Evolutionary conservation across 2,888 invertebrate genomes (phyloP), one percentile per base, ranked within the genome.

Genomic region (Cantharis rustica): DNA sequence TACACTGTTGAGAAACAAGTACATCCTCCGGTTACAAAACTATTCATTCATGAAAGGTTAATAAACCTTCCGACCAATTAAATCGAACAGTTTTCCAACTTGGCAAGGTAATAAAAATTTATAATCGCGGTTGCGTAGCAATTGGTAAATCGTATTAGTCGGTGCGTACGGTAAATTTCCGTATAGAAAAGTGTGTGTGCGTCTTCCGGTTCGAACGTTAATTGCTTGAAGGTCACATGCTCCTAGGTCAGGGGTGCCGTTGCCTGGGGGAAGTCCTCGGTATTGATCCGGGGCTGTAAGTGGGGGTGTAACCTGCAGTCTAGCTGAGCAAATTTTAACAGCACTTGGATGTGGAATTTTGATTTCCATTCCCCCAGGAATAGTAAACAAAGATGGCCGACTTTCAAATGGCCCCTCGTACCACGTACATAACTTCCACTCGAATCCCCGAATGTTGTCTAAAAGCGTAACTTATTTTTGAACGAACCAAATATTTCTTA

Each of bases 231-330:
- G 80, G 80, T 79, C 80, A 79, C 68, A 73, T 77, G 72, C 74
- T 73, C 77, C 74, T 80, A 80, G 80, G 80, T 80, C 80, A 80
- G 78, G 80, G 80, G 80, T 80, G 77, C 72, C 75, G 73, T 69
- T 74, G 71, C 72, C 69, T 74, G 76, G 73, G 78, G 80, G 75
- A 71, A 71, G 76, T 71, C 70, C 74, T 70, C 20, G 20, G 70
- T 75, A 78, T 78, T 80, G 78, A 78, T 78, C 76, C 73, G 73
- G 78, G 79, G 76, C 77, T 80, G 78, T 71, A 71, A 72, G 69
- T 72, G 31, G 72, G 76, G 76, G 72, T 68, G 69, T 71, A 17
- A 71, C 15, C 10, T 61, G 76, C 47, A n/a, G 47, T 74, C 71
- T 76, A 68, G 70, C 20, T 69, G 69, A 26, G 16, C 63, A 63